phyloP scores from a whole-genome alignment of 1,140 invertebrate genomes.

The Hylyphantes graminicola region DNA sequence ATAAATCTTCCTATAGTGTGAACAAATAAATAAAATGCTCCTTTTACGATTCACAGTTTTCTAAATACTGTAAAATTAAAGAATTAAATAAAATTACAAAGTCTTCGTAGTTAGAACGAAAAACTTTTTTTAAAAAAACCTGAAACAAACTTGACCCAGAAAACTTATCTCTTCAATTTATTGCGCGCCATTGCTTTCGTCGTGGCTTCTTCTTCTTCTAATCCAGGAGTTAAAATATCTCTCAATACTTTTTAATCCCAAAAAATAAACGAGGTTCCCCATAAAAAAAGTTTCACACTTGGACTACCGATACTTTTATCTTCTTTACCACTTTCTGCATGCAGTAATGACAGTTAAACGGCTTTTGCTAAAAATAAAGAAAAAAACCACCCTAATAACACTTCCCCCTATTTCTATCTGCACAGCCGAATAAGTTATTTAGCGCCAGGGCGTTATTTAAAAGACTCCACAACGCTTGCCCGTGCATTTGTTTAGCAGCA shows the following conservation, averaged over 20 bases:
- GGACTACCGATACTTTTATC: not conserved
- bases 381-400: slow-evolving; percentile 6
- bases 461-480: not conserved
- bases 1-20: no score
- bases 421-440: slow-evolving; percentile 12
- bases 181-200: not conserved
- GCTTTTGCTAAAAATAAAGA: not conserved
- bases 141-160: no score
- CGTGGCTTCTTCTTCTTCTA: no score
- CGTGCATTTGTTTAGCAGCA: slow-evolving; percentile 19
- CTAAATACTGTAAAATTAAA: no score
- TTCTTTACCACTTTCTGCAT: not conserved
- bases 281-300: not conserved
- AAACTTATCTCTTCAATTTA: not conserved
- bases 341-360: slow-evolving; percentile 25
- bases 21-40: no score
- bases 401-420: not conserved
- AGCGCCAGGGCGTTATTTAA: slow-evolving; percentile 1
- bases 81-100: no score
- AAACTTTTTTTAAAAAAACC: no score
- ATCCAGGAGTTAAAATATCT: not conserved
- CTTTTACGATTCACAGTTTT: no score
- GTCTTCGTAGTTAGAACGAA: no score
- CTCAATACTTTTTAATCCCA: slow-evolving; percentile 18
- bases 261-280: slow-evolving; percentile 9